These are phyloP conservation scores for Eulimnadia texana DNA, from an alignment of 1,140 invertebrate species.

Conservation along the genomic window DNA sequence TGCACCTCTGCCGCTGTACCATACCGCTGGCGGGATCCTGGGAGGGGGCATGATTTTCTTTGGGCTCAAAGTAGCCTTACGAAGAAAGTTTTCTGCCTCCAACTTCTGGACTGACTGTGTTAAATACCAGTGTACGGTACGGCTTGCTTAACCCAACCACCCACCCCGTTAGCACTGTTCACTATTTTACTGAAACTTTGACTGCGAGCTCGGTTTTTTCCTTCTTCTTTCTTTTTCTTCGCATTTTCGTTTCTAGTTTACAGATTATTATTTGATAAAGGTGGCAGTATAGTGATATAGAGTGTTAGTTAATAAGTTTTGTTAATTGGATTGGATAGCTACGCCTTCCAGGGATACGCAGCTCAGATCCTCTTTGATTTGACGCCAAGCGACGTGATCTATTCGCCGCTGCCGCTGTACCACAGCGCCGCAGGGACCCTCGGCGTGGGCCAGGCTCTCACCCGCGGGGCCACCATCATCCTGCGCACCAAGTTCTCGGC, in stretches of 20 bases:
- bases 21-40: constrained; percentile 42
- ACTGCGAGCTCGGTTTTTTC: too few species aligned
- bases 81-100: constrained; percentile 42
- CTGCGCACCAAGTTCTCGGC: constrained; percentile 59
- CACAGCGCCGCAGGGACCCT: constrained; percentile 60
- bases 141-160: too few species aligned
- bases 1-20: constrained; percentile 51
- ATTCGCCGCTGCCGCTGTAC: constrained; percentile 81
- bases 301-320: too few species aligned
- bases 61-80: constrained; percentile 36
- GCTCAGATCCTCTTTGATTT: background rate
- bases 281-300: too few species aligned
- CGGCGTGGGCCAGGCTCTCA: constrained; percentile 43
- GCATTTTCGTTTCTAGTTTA: too few species aligned
- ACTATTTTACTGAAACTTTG: too few species aligned
- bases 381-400: constrained; percentile 54
- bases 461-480: constrained; percentile 45
- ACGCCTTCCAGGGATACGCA: constrained; percentile 58
- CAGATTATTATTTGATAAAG: too few species aligned
- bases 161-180: too few species aligned
- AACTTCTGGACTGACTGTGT: constrained; percentile 51
- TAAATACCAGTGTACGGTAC: constrained; percentile 53
- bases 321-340: too few species aligned
- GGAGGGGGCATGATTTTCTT: constrained; percentile 31
- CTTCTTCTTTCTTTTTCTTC: too few species aligned